Conservation (phyloP, 2,113 vertebrate species). For the Sphaerodactylus townsendi region DNA sequence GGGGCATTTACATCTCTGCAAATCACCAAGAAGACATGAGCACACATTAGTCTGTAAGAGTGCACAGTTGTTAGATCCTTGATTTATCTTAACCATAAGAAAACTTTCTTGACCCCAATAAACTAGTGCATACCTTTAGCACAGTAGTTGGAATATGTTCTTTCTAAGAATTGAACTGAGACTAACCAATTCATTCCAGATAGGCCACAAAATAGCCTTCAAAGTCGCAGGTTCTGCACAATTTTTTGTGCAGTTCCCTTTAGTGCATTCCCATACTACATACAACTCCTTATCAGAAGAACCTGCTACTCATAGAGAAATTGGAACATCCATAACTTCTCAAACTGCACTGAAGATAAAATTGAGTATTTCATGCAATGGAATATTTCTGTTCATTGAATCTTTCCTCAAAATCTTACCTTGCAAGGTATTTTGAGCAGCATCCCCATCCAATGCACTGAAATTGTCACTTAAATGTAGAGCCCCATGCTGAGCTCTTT, state of each 20-base stretch:
- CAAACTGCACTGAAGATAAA: neutral
- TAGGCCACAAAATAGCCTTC: neutral
- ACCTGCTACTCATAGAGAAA: neutral
- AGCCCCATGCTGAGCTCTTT: neutral
- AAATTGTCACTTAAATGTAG: neutral
- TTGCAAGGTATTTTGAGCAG: neutral
- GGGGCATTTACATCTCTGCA: neutral
- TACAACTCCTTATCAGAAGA: neutral
- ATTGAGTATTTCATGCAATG: slow-evolving; percentile 15
- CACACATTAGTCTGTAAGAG: neutral
- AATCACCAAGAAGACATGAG: neutral
- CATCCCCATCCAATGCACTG: neutral
- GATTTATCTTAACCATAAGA: too few species aligned
- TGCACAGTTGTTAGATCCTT: neutral
- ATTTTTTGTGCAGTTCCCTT: neutral
- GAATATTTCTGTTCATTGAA: slow-evolving; percentile 54
- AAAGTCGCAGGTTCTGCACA: accelerated
- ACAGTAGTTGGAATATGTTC: neutral
- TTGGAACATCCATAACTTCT: slow-evolving; percentile 17
- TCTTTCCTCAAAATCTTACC: slow-evolving; percentile 1
- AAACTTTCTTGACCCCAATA: neutral
- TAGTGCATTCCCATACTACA: neutral
- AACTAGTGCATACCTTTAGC: neutral
- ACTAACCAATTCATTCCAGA: neutral
- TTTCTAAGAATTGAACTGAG: accelerated